These are phyloP conservation scores for Arbacia lixula DNA, from an alignment of 53 echinoderm and acorn worm genomes.

Conservation along the genomic window DNA sequence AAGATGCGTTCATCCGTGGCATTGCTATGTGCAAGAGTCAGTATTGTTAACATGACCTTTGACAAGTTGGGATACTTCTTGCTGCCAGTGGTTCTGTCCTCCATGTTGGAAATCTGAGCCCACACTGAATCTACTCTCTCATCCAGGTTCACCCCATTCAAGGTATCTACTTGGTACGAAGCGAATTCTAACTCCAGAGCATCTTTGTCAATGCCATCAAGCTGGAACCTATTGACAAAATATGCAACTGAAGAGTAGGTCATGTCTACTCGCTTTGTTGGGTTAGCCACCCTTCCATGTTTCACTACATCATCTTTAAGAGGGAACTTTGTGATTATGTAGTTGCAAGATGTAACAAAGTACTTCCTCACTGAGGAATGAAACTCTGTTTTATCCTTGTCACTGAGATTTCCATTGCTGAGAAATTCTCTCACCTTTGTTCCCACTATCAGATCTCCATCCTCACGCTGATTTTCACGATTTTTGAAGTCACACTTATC, in stretches of 20 bases:
- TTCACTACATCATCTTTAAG: constrained; percentile 46
- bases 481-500: constrained; percentile 46
- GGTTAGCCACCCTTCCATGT: constrained; percentile 57
- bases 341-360: constrained; percentile 54
- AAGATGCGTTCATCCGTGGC: constrained; percentile 48
- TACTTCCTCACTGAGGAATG: constrained; percentile 60
- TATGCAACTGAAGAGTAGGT: constrained; percentile 39
- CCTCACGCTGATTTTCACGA: constrained; percentile 27
- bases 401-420: constrained; percentile 29
- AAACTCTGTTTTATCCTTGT: constrained; percentile 49
- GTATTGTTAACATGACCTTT: constrained; percentile 42
- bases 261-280: constrained; percentile 41
- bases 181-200: constrained; percentile 36
- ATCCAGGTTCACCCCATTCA: constrained; percentile 38
- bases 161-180: constrained; percentile 38
- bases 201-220: constrained; percentile 39
- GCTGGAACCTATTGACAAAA: constrained; percentile 57
- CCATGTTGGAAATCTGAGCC: constrained; percentile 52
- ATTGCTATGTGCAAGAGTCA: constrained; percentile 43
- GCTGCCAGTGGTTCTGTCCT: constrained; percentile 51
- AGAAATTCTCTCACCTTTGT: constrained; percentile 56
- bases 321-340: constrained; percentile 48
- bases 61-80: constrained; percentile 45
- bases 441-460: constrained; percentile 58
- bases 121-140: constrained; percentile 54